phyloP scores from a whole-genome alignment of 2,113 vertebrate species.

The Pogona vitticeps region DNA sequence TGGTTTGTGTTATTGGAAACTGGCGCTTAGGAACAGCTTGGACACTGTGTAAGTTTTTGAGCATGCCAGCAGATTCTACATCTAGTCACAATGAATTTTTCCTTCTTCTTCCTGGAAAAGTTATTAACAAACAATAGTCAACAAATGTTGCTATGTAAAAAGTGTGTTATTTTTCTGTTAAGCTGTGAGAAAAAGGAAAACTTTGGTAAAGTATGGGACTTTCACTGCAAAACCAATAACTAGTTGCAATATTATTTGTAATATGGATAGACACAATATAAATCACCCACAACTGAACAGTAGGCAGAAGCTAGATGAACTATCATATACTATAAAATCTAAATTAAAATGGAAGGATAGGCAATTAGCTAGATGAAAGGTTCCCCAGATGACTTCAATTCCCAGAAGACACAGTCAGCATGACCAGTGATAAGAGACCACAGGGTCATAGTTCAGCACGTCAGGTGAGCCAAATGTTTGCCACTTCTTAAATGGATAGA shows the following conservation, averaged over 20 bases:
- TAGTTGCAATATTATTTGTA: fast-evolving
- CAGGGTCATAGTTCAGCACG: too few relatives aligned
- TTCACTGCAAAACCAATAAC: neutral
- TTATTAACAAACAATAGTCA: conserved; percentile 19
- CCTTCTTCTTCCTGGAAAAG: neutral
- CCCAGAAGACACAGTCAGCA: too few relatives aligned
- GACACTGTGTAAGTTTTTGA: conserved; percentile 32
- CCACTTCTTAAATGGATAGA: too few relatives aligned
- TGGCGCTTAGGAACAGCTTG: conserved; percentile 18
- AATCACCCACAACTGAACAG: neutral
- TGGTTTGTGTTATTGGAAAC: conserved; percentile 19
- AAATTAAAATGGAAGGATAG: neutral
- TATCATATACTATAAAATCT: neutral
- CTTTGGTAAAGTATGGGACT: neutral
- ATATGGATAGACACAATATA: neutral
- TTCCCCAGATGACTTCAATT: too few relatives aligned
- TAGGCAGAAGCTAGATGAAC: neutral
- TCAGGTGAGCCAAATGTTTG: too few relatives aligned
- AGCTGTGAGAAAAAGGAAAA: neutral
- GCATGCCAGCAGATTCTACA: neutral
- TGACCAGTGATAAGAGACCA: neutral
- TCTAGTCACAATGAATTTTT: conserved; percentile 19
- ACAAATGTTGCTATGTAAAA: conserved; percentile 21
- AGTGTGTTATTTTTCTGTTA: neutral
- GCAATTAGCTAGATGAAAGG: neutral